phyloP scores from a whole-genome alignment of 2,888 invertebrate genomes.

The Agrochola litura region DNA sequence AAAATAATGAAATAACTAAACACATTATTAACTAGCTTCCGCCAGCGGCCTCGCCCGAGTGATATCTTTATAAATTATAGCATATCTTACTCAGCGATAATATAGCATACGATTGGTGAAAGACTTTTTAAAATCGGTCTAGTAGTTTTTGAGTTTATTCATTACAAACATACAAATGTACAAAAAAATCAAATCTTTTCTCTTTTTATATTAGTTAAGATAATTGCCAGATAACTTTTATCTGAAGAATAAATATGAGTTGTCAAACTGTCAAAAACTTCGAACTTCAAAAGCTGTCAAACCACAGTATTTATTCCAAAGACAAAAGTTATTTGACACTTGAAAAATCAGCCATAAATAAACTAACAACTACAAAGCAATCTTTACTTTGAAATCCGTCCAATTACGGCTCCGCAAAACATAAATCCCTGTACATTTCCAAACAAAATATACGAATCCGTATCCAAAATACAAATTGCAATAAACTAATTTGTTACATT shows the following conservation, averaged over 20 bases:
- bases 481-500: conserved; percentile 78
- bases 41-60: too few relatives aligned
- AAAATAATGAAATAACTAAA: not conserved
- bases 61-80: too few relatives aligned
- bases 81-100: too few relatives aligned
- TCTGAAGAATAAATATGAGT: not conserved
- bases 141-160: too few relatives aligned
- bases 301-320: not conserved
- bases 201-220: too few relatives aligned
- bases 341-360: not conserved
- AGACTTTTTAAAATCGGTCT: too few relatives aligned
- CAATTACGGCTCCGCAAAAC: conserved; percentile 12
- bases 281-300: not conserved
- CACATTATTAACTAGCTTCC: too few relatives aligned
- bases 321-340: not conserved
- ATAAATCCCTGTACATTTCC: conserved; percentile 54
- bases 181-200: too few relatives aligned
- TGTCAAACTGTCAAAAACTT: too few relatives aligned
- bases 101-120: too few relatives aligned
- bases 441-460: conserved; percentile 61
- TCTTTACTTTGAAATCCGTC: not conserved
- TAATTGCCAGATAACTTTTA: not conserved
- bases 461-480: conserved; percentile 74
- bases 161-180: too few relatives aligned
- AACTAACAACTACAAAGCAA: not conserved